Conservation (phyloP, 1,140 invertebrate species). For the Hyphantria cunea region DNA sequence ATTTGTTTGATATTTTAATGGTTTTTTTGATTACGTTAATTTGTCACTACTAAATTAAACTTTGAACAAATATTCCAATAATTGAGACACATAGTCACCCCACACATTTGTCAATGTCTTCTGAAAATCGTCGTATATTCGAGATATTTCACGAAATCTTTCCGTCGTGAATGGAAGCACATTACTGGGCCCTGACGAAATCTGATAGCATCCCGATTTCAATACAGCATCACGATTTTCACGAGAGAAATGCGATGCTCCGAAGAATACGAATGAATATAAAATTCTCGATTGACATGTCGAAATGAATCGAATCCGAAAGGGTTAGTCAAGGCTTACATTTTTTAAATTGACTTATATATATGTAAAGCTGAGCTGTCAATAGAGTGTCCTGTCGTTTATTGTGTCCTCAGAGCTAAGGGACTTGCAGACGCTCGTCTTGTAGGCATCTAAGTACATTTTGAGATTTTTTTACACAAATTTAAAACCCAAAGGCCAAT, state of each 20-base stretch:
- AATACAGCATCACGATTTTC: conserved; percentile 11
- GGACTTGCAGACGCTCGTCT: too few species aligned
- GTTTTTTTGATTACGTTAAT: too few species aligned
- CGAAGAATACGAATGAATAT: conserved; percentile 12
- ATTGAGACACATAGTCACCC: too few species aligned
- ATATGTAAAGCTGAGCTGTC: background rate
- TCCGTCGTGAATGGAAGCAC: conserved; percentile 1
- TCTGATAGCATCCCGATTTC: conserved; percentile 14
- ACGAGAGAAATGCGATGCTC: background rate
- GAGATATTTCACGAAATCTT: conserved; percentile 20
- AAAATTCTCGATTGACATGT: conserved; percentile 7
- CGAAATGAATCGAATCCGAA: conserved; percentile 1
- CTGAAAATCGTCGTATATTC: conserved; percentile 4
- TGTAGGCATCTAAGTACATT: too few species aligned
- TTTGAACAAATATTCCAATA: too few species aligned
- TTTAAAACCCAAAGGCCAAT: too few species aligned
- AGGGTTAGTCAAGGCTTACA: background rate
- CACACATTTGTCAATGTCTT: conserved; percentile 10
- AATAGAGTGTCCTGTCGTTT: too few species aligned
- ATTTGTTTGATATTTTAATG: too few species aligned
- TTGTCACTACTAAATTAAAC: too few species aligned
- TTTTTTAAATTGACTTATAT: conserved; percentile 4
- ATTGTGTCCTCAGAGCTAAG: too few species aligned
- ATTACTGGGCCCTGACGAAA: conserved; percentile 3
- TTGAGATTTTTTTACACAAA: too few species aligned